A percentile compares a stretch with the other conserved stretches of the same genome.
phyloP scores from a whole-genome alignment of 2,113 vertebrate genomes.

The Poecile atricapillus region DNA sequence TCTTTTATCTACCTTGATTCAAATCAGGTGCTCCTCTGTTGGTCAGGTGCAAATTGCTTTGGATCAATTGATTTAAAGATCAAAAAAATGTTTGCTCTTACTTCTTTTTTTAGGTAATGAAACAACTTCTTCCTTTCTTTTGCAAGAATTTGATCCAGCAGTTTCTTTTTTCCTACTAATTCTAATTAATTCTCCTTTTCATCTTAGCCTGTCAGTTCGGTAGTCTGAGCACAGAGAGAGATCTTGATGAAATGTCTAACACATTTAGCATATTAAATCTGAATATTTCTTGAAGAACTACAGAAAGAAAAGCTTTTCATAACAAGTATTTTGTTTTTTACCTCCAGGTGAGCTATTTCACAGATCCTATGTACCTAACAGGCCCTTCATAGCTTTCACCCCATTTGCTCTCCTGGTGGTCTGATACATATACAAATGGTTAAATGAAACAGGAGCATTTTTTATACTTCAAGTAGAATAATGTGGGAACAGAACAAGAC shows the following conservation, averaged over 20 bases:
- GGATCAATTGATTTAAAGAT: not conserved
- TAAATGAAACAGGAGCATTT: not conserved
- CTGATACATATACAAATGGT: not conserved
- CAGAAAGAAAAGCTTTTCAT: not conserved
- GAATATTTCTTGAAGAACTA: not conserved
- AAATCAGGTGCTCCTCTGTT: not conserved
- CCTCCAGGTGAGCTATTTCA: not conserved
- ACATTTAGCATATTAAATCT: not conserved
- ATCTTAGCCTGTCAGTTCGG: not conserved
- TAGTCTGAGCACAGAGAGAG: not conserved
- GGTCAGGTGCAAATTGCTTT: conserved; percentile 16
- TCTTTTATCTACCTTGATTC: not conserved
- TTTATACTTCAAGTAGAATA: not conserved
- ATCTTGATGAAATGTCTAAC: not conserved
- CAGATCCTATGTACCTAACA: not conserved
- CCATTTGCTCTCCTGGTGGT: not conserved
- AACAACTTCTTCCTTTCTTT: not conserved
- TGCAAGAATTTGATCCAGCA: not conserved
- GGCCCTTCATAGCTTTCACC: not conserved
- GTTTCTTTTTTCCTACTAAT: not conserved
- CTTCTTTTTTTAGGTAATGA: not conserved
- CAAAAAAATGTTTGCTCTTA: not conserved
- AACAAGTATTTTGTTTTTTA: not conserved
- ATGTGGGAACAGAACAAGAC: not conserved
- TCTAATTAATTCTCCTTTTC: conserved; percentile 18